A percentile compares a stretch with the other conserved stretches of the same genome.
These are phyloP conservation scores for Cataglyphis rosenhaueri DNA, from an alignment of 2,888 invertebrate species.

Conservation along the genomic window DNA sequence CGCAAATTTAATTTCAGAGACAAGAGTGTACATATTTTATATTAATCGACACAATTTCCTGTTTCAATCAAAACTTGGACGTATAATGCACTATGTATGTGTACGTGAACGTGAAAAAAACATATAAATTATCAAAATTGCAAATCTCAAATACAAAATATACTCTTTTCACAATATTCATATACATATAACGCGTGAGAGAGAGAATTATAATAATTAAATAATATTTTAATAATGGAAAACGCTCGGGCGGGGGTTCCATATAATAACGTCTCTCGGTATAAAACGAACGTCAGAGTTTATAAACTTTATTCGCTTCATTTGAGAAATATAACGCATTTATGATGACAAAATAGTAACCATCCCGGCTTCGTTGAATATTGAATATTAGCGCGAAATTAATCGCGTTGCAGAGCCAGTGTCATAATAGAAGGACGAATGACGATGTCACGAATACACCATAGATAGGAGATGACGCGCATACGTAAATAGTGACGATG, in stretches of 20 bases:
- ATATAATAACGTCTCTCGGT: not conserved
- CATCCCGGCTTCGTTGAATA: not conserved
- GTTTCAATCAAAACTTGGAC: slow-evolving; percentile 38
- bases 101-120: not conserved
- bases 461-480: slow-evolving; percentile 5
- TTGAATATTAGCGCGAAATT: slow-evolving; percentile 17
- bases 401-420: not conserved
- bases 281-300: slow-evolving; percentile 10
- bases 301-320: slow-evolving; percentile 4
- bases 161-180: not conserved
- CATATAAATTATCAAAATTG: slow-evolving; percentile 36
- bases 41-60: slow-evolving; percentile 49
- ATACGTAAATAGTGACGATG: slow-evolving; percentile 18
- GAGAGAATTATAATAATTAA: slow-evolving; percentile 31
- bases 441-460: slow-evolving; percentile 8
- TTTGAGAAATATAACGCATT: not conserved
- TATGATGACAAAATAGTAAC: not conserved
- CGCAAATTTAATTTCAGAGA: slow-evolving; percentile 50
- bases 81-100: not conserved
- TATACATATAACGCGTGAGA: not conserved
- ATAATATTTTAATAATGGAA: slow-evolving; percentile 43
- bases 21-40: slow-evolving; percentile 45
- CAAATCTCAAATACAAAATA: slow-evolving; percentile 4
- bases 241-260: not conserved
- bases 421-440: not conserved